Evolutionary conservation across 2,113 vertebrate genomes (phyloP), one percentile per base, ranked within the genome.

Genomic region (Zingel zingel): DNA sequence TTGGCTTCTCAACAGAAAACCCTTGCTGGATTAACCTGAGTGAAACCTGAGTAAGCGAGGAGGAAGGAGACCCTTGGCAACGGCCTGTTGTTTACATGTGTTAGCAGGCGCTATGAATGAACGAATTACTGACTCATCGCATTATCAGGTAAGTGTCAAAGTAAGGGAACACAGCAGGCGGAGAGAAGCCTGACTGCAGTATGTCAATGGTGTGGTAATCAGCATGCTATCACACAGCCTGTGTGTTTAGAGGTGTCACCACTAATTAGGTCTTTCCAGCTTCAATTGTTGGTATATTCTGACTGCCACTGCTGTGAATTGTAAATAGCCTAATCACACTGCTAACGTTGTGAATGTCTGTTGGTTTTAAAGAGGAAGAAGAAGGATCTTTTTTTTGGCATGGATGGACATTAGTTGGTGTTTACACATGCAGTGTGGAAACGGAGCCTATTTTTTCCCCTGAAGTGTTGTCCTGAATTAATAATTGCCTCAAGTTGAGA

Each of bases 211-310:
- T 25, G 65, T 39, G 12, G 58, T 90, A 81, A 90, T 86, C 83
- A 69, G 70, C 71, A n/a, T 53, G 73, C 73, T 11, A 85, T 86
- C 75, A 58, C 81, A 56, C 74, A 50, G 73, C 63, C 53, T 11
- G 50, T 36, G 69, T 79, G 83, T 84, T 88, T 81, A 69, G 75
- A 86, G 47, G 72, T 76, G 86, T 86, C 83, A 64, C 57, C 59
- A 5, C 75, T 84, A 91, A 93, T 91, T 89, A 81, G 79, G 51
- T 30, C 85, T 77, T 82, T 50, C 71, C 82, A 61, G 76, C 82
- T 81, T 70, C 48, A 47, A 2, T 56, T 77, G 85, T 79, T 81
- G 78, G 66, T 79, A 30, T 72, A 54, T 57, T 84, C 80, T 76
- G 69, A 65, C 74, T 82, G 77, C 45, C 54, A 50, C 74, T 39